Conservation (phyloP, 1,140 invertebrate species). For the Pollicipes pollicipes region DNA sequence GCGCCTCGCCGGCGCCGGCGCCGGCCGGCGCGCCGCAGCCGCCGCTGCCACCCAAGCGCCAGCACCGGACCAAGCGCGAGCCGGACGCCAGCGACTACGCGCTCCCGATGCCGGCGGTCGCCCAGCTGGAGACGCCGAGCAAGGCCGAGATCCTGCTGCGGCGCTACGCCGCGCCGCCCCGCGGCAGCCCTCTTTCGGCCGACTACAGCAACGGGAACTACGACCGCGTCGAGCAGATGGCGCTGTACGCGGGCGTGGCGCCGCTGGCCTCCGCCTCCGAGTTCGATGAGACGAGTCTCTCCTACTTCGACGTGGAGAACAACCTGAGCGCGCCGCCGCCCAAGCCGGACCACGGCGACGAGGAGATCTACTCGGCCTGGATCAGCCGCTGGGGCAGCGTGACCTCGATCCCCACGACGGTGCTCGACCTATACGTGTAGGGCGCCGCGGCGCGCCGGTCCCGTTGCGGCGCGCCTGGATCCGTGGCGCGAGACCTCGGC, state of each 20-base stretch:
- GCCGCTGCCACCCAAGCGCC: background rate
- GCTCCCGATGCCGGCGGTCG: background rate
- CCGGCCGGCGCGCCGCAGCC: background rate
- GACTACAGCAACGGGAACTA: background rate
- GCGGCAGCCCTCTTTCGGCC: background rate
- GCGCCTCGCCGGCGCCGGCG: too few relatives aligned
- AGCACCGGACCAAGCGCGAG: background rate
- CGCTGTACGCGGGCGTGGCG: background rate
- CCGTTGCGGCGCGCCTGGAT: too few relatives aligned
- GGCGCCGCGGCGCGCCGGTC: too few relatives aligned
- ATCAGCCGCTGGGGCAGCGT: background rate
- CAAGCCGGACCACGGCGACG: background rate
- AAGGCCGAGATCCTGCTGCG: background rate
- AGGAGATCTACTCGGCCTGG: background rate
- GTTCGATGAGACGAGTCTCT: background rate
- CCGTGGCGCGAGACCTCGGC: too few relatives aligned
- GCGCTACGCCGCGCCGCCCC: background rate
- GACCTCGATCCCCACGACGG: background rate
- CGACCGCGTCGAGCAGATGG: background rate
- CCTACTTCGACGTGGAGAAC: background rate
- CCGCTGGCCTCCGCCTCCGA: background rate
- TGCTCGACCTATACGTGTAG: background rate
- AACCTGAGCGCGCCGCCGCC: background rate
- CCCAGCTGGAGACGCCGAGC: background rate
- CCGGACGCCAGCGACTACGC: background rate